A percentile compares a stretch with the other conserved stretches of the same genome.
These are phyloP conservation scores for Mesocentrotus franciscanus DNA, from an alignment of 53 echinoderm and acorn worm species.

Conservation along the genomic window DNA sequence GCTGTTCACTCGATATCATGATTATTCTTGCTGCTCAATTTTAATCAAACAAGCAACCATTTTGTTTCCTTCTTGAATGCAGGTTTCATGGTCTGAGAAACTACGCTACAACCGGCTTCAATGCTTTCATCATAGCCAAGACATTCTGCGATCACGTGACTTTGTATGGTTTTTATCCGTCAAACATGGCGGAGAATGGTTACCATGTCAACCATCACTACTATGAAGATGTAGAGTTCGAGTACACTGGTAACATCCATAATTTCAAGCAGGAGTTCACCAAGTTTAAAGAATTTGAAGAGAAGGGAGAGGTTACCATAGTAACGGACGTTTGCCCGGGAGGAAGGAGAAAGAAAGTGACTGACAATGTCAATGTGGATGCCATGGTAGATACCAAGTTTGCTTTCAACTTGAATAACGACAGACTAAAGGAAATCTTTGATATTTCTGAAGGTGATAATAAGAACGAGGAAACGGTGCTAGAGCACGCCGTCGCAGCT, in stretches of 20 bases:
- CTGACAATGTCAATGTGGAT: background rate
- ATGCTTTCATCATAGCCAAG: conserved; percentile 73
- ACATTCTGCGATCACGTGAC: conserved; percentile 81
- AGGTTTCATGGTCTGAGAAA: conserved; percentile 68
- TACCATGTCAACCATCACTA: conserved; percentile 76
- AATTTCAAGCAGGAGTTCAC: conserved; percentile 66
- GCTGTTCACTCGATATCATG: too few relatives aligned
- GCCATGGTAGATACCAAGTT: conserved; percentile 36
- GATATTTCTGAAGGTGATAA: background rate
- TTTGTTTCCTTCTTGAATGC: background rate
- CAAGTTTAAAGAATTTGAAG: conserved; percentile 69
- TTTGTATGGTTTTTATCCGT: conserved; percentile 83
- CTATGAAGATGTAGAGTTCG: conserved; percentile 75
- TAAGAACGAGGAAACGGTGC: background rate
- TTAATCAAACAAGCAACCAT: too few relatives aligned
- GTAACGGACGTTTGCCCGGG: conserved; percentile 67
- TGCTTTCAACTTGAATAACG: conserved; percentile 27
- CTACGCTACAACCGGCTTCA: conserved; percentile 81
- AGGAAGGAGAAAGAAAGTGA: conserved; percentile 33
- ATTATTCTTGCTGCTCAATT: too few relatives aligned
- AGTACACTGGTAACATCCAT: conserved; percentile 72
- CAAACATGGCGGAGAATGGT: conserved; percentile 60
- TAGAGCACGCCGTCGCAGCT: background rate
- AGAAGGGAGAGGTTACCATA: conserved; percentile 73
- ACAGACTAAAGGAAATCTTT: conserved; percentile 40